phyloP scores from a whole-genome alignment of 2,113 vertebrate species.

The Dipodomys stephensi region DNA sequence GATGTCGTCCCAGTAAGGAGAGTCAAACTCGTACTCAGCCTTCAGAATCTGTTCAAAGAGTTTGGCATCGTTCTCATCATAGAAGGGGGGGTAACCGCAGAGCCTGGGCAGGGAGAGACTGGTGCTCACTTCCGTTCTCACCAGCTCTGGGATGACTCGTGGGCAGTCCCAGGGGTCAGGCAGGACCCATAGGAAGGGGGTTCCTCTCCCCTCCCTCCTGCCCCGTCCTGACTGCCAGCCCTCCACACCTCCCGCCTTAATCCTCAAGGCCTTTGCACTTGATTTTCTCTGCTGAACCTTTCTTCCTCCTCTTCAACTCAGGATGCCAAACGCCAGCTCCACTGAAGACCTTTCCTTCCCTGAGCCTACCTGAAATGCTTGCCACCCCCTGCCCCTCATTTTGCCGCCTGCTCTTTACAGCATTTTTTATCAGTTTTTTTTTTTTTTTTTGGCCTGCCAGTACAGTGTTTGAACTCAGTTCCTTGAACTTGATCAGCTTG shows the following conservation, averaged over 20 bases:
- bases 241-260: not conserved
- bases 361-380: not conserved
- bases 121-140: not conserved
- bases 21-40: conserved; percentile 98
- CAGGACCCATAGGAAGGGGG: not conserved
- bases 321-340: not conserved
- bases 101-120: conserved; percentile 87
- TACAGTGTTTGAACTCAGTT: not conserved
- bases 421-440: not conserved
- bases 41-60: conserved; percentile 98
- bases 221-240: not conserved
- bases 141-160: not conserved
- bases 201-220: not conserved
- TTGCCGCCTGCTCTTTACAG: not conserved
- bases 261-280: not conserved
- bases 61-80: conserved; percentile 98
- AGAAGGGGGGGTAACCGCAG: conserved; percentile 98
- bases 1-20: conserved; percentile 99
- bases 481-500: too few relatives aligned
- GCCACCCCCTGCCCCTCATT: not conserved
- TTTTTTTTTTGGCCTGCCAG: not conserved
- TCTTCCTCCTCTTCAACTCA: not conserved
- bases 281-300: not conserved
- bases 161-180: not conserved
- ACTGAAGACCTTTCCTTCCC: not conserved